These are phyloP conservation scores for Perizoma flavofasciatum DNA, from an alignment of 2,888 invertebrate genomes.

Conservation along the genomic window DNA sequence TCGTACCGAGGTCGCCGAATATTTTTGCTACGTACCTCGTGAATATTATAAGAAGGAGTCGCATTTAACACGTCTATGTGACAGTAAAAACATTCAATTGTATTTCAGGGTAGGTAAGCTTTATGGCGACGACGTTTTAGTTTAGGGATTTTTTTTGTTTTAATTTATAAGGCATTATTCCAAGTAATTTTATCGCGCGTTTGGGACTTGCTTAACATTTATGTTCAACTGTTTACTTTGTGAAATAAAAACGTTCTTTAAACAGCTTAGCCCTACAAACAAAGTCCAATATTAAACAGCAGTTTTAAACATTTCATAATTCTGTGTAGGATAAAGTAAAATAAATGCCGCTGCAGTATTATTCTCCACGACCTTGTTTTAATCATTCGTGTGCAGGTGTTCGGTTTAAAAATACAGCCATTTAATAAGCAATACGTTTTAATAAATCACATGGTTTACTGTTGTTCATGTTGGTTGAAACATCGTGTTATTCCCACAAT, in stretches of 20 bases:
- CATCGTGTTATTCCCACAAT: constrained; percentile 18
- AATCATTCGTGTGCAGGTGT: constrained; percentile 26
- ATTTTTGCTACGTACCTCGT: constrained; percentile 61
- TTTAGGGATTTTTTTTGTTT: constrained; percentile 34
- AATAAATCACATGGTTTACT: constrained; percentile 13
- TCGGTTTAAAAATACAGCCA: constrained; percentile 13
- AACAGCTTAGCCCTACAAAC: background rate
- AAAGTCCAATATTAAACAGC: background rate
- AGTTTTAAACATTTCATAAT: background rate
- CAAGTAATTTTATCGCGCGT: constrained; percentile 21
- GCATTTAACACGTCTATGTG: constrained; percentile 62
- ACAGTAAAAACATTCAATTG: constrained; percentile 60
- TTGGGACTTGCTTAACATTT: constrained; percentile 11
- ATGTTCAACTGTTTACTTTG: constrained; percentile 4
- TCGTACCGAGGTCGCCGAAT: constrained; percentile 64
- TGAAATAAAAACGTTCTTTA: background rate
- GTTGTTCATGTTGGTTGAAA: constrained; percentile 1
- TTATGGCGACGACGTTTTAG: constrained; percentile 49
- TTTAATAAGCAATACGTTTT: constrained; percentile 12
- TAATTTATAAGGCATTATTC: constrained; percentile 31
- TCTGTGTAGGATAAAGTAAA: constrained; percentile 3
- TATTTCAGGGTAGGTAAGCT: constrained; percentile 50
- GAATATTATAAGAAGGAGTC: constrained; percentile 64
- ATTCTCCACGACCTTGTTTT: constrained; percentile 14
- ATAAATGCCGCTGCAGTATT: constrained; percentile 12